Evolutionary conservation across 2,113 vertebrate species (phyloP), one percentile per base, ranked within the genome.

Genomic region (Neopipo cinnamomea): DNA sequence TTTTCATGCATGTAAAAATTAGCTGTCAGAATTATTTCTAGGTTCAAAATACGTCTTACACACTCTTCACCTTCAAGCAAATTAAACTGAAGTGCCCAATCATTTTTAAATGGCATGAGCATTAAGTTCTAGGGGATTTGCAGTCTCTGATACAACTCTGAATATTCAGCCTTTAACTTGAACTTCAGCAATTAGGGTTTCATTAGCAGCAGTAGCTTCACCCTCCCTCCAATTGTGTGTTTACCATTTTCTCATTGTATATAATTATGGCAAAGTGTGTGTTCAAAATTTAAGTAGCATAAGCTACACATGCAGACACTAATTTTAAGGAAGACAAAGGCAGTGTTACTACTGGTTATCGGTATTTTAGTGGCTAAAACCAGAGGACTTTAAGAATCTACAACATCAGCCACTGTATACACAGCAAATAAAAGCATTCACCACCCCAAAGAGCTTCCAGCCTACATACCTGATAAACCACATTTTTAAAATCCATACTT

Each of bases 1-100:
- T 91, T 63, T 58, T 37, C 58, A 46, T 37, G 39, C 76, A 49
- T 20, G 49, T 87, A 85, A 87, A 92, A 95, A 88, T 92, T 76
- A 92, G 65, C 72, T 89, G 83, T 63, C 91, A 91, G 70, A 89
- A 89, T 94, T 87, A 92, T 68, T 84, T 92, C 89, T 52, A 81
- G 39, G 89, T 90, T 95, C 86, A 89, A 44, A 91, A 84, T 59
- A 91, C 0, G 4, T 62, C 68, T 96, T 61, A 46, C 2, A 81
- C 87, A 73, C 56, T 86, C 93, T 91, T 71, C 68, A 84, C 68
- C 61, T 93, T 91, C 86, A 91, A 72, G 84, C 39, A 95, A 96
- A 95, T 96, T 86, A 91, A 84, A 87, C 25, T 92, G 73, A 93
- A 95, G 93, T 95, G 84, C 62, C 80, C 83, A 89, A 86, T 92